Evolutionary conservation across 2,113 vertebrate species (phyloP).

Genomic region (Brachionichthys hirsutus): DNA sequence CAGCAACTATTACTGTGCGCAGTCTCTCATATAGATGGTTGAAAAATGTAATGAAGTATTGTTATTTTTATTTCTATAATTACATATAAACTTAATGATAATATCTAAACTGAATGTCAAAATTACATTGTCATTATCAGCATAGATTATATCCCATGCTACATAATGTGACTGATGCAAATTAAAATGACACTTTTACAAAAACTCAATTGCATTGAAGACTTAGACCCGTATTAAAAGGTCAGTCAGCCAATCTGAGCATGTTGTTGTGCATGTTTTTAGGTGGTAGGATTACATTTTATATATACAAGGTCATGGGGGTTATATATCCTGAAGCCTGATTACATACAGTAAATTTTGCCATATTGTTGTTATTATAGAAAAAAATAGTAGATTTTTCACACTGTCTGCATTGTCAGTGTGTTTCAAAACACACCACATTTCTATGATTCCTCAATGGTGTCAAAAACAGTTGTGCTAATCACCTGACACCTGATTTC

Average conservation of each 20-base stretch:
- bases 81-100: too few relatives aligned
- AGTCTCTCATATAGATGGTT: too few relatives aligned
- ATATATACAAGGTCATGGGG: too few relatives aligned
- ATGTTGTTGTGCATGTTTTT: too few relatives aligned
- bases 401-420: conserved; percentile 14
- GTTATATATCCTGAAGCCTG: too few relatives aligned
- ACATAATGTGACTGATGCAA: too few relatives aligned
- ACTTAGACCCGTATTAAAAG: neutral
- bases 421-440: conserved; percentile 47
- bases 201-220: neutral
- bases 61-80: too few relatives aligned
- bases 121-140: too few relatives aligned
- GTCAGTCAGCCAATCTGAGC: neutral
- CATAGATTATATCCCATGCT: too few relatives aligned
- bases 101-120: neutral
- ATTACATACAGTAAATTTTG: too few relatives aligned
- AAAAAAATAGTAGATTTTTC: neutral
- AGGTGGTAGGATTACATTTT: too few relatives aligned
- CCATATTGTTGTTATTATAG: neutral
- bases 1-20: neutral
- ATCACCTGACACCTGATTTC: conserved; percentile 75
- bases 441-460: conserved; percentile 46
- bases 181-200: neutral
- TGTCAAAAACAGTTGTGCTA: conserved; percentile 55
- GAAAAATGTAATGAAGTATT: too few relatives aligned